Percentiles rank a stretch among this genome's conserved stretches.
Conservation (phyloP, 64 coral and sea anemone species). For the Platygyra sinensis region DNA sequence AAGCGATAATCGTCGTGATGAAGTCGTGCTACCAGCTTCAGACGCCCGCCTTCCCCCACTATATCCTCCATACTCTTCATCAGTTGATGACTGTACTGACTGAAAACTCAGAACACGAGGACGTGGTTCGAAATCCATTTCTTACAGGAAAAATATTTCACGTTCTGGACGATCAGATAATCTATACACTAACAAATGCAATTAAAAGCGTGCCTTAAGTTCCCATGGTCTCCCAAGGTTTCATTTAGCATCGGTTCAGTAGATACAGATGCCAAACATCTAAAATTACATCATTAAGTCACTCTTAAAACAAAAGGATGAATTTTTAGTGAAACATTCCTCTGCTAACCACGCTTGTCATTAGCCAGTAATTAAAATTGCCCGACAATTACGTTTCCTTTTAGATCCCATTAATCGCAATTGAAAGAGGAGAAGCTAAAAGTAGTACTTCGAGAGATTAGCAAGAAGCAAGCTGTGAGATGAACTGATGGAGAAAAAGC, state of each 20-base stretch:
- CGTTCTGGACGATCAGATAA: not conserved
- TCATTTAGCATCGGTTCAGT: not conserved
- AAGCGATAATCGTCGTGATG: not conserved
- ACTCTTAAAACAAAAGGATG: not conserved
- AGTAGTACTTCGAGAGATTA: no score
- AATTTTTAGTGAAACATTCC: no score
- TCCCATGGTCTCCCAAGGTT: not conserved
- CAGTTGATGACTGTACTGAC: slow-evolving; percentile 5
- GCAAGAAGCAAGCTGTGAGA: no score
- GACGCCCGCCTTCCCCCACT: not conserved
- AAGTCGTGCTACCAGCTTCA: not conserved
- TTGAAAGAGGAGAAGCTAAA: no score
- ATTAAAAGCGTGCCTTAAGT: not conserved
- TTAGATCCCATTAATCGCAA: no score
- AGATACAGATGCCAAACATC: not conserved
- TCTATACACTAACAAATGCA: not conserved
- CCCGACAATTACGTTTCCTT: no score
- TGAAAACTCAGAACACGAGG: slow-evolving; percentile 27
- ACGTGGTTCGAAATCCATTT: slow-evolving; percentile 21
- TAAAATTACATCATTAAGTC: not conserved
- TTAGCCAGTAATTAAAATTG: no score
- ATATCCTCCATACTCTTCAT: not conserved
- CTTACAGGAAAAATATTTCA: not conserved
- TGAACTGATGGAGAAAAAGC: no score
- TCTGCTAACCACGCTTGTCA: no score